Percentiles rank a stretch among this genome's conserved stretches.
phyloP scores from a whole-genome alignment of 1,140 invertebrate species.

The Drosophila micromelanica region DNA sequence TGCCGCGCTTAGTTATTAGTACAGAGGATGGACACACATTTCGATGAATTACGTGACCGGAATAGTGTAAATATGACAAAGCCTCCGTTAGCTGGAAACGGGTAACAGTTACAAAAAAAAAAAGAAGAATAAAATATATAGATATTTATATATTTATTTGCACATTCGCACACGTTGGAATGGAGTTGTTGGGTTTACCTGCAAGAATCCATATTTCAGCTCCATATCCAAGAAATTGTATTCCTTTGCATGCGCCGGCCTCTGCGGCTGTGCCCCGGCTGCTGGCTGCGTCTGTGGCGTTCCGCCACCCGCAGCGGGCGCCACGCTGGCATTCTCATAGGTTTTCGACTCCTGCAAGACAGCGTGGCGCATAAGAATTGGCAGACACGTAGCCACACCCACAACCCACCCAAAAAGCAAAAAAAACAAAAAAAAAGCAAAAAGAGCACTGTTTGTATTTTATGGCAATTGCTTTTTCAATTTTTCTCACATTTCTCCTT shows the following conservation, averaged over 20 bases:
- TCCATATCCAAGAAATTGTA: conserved; percentile 96
- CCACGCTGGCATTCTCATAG: conserved; percentile 71
- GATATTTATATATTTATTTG: not conserved
- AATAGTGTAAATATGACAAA: conserved; percentile 95
- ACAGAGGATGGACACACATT: conserved; percentile 97
- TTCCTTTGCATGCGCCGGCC: conserved; percentile 88
- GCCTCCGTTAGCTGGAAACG: conserved; percentile 94
- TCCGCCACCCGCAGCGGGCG: conserved; percentile 36
- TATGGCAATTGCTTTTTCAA: conserved; percentile 50
- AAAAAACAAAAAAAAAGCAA: not conserved
- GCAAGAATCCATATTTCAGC: conserved; percentile 95
- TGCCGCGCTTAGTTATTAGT: conserved; percentile 96
- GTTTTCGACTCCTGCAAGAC: conserved; percentile 76
- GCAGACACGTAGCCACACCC: too few species aligned
- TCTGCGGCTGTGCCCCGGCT: conserved; percentile 57
- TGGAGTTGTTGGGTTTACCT: conserved; percentile 87
- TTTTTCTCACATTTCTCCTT: conserved; percentile 45
- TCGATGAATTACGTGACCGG: conserved; percentile 93
- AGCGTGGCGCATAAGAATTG: conserved; percentile 26
- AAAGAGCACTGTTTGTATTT: conserved; percentile 39
- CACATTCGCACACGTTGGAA: not conserved
- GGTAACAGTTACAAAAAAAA: conserved; percentile 13
- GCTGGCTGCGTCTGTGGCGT: conserved; percentile 65
- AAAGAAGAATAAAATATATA: not conserved
- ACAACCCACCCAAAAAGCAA: not conserved